A percentile compares a stretch with the other conserved stretches of the same genome.
Conservation (phyloP, 2,888 invertebrate species). For the Agrochola lota region DNA sequence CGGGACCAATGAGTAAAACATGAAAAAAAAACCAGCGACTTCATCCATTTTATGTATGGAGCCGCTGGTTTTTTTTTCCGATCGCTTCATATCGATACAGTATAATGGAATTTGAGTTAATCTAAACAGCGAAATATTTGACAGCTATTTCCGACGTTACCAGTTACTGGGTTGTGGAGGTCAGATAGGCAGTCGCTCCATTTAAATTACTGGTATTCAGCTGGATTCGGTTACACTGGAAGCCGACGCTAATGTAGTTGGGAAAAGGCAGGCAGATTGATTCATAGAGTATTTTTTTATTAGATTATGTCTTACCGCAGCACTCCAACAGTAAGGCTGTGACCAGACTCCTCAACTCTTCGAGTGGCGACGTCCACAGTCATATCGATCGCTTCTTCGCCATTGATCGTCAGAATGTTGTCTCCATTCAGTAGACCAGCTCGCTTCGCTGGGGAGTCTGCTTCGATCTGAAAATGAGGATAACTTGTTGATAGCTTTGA, state of each 20-base stretch:
- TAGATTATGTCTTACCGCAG: conserved; percentile 90
- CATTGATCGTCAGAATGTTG: conserved; percentile 94
- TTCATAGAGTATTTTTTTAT: neutral
- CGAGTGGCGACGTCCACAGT: conserved; percentile 95
- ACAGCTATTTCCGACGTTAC: too few species aligned
- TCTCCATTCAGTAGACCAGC: conserved; percentile 97
- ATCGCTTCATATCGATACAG: too few species aligned
- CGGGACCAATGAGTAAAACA: too few species aligned
- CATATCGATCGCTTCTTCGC: conserved; percentile 92
- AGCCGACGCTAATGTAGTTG: neutral
- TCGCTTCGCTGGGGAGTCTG: conserved; percentile 95
- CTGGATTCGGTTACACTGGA: neutral
- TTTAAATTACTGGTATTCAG: too few species aligned
- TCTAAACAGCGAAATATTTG: too few species aligned
- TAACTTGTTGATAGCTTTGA: neutral
- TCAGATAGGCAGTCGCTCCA: too few species aligned
- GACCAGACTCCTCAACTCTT: conserved; percentile 92
- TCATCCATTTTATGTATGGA: too few species aligned
- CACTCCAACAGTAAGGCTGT: conserved; percentile 93
- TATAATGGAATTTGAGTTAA: too few species aligned
- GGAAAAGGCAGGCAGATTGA: neutral
- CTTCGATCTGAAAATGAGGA: conserved; percentile 91
- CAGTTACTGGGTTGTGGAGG: too few species aligned
- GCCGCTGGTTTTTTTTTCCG: too few species aligned
- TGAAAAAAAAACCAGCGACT: too few species aligned